phyloP scores from a whole-genome alignment of 2,113 vertebrate genomes.

The Onychostoma macrolepis region DNA sequence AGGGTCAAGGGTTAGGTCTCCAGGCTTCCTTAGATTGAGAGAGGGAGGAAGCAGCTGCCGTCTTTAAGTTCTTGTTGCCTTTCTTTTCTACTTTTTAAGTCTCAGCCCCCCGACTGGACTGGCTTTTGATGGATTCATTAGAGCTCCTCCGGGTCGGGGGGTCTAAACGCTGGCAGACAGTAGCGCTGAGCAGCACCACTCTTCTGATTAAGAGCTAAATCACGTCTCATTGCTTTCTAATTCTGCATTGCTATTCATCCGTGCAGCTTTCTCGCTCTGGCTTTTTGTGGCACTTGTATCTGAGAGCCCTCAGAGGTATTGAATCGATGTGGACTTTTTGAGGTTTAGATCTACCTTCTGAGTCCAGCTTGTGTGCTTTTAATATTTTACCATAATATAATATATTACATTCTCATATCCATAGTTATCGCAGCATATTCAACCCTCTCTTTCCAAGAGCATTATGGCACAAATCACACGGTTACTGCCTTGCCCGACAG shows the following conservation, averaged over 20 bases:
- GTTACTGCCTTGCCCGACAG: not conserved
- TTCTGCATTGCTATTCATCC: conserved; percentile 49
- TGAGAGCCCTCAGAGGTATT: conserved; percentile 8
- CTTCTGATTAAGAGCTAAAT: conserved; percentile 44
- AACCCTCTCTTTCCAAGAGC: not conserved
- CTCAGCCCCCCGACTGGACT: not conserved
- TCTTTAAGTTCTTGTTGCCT: conserved; percentile 22
- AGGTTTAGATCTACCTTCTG: not conserved
- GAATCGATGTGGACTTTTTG: not conserved
- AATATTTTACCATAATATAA: conserved; percentile 29
- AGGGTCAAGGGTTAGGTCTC: conserved; percentile 29
- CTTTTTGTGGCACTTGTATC: conserved; percentile 29
- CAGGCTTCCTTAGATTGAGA: conserved; percentile 63
- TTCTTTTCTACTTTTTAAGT: conserved; percentile 47
- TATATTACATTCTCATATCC: conserved; percentile 5
- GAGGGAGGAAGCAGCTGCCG: conserved; percentile 46
- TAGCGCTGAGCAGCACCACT: conserved; percentile 20
- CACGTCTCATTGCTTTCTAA: conserved; percentile 51
- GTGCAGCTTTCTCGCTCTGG: conserved; percentile 38
- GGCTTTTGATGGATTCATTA: conserved; percentile 41
- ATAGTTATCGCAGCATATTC: not conserved
- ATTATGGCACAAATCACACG: conserved; percentile 19
- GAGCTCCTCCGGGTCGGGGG: conserved; percentile 6
- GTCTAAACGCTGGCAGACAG: conserved; percentile 23
- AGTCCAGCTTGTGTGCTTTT: not conserved